Base-by-base conservation (phyloP, 2,888 invertebrate species). In the Physocephala rufipes region DNA sequence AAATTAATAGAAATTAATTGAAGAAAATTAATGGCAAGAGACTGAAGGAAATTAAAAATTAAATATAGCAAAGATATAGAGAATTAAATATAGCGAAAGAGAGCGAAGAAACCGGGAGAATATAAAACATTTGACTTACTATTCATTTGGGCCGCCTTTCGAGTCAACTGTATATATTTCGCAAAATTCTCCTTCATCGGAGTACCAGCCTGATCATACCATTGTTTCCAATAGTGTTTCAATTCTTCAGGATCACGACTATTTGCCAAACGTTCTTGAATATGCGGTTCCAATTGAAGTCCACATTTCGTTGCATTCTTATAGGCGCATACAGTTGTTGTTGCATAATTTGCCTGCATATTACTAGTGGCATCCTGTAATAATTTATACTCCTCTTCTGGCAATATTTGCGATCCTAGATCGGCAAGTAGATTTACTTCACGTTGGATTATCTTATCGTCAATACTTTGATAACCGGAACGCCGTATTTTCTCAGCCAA, bases 271-370 rank as follows among this genome's bases (percentile, higher is more conserved):
- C 92, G 88, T 73, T 91, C 89, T 0, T 90, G 82, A 28, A 86
- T 79, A 62, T 84, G 81, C 75, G 94, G 94, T 82, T 94, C 93
- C 66, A 94, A 86, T 15, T 89, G 83, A 16, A 94, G 82, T 76
- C 91, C 89, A 78, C 94, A 94, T 77, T 91, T 90, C 0, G 81
- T 85, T 0, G 82, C 79, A 76, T 92, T 88, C 28, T 89, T 88
- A 76, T 86, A 93, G 3, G 90, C 89, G 79, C 94, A 95, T 24
- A 94, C 90, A 81, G 91, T 93, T 0, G 92, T 89, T 0, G 90
- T 94, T 0, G 93, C 91, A 81, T 94, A 95, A 76, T 91, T 91
- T 0, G 90, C 88, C 78, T 91, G 89, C 95, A 95, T 95, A 1
- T 90, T 89, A 0, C 91, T 90, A 0, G 91, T 88, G 0, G 90